A percentile compares a stretch with the other conserved stretches of the same genome.
phyloP scores from a whole-genome alignment of 2,113 vertebrate genomes.

The Marcusenius ussheri region DNA sequence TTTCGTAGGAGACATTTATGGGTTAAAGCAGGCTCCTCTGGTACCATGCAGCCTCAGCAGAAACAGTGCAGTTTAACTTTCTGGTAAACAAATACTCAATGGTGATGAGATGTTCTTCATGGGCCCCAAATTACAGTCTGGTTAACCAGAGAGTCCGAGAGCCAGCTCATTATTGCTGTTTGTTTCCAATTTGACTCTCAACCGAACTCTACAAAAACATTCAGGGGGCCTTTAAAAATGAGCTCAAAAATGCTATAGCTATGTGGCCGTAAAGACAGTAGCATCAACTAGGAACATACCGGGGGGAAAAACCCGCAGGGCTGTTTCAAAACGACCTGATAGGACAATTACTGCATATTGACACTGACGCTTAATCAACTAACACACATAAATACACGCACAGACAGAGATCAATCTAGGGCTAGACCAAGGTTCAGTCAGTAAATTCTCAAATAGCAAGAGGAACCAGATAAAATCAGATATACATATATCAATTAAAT shows the following conservation, averaged over 20 bases:
- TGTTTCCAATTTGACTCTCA: slow-evolving; percentile 54
- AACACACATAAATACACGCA: not conserved
- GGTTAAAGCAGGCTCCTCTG: slow-evolving; percentile 22
- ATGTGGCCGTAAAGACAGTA: not conserved
- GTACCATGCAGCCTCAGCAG: slow-evolving; percentile 54
- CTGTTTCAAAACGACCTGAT: not conserved
- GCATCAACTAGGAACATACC: not conserved
- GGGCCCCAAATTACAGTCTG: slow-evolving; percentile 59
- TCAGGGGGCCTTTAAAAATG: slow-evolving; percentile 33
- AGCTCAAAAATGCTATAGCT: slow-evolving; percentile 13
- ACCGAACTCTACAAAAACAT: slow-evolving; percentile 47
- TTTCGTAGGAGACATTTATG: not conserved
- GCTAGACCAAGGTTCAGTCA: not conserved
- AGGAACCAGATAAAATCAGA: too few relatives aligned
- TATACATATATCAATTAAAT: not conserved
- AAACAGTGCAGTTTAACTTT: slow-evolving; percentile 54
- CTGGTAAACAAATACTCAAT: slow-evolving; percentile 56
- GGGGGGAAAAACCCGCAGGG: not conserved
- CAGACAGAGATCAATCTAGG: too few relatives aligned
- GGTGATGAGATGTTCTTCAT: slow-evolving; percentile 49
- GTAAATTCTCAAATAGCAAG: too few relatives aligned
- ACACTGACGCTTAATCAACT: not conserved
- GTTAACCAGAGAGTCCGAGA: slow-evolving; percentile 53
- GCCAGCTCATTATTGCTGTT: slow-evolving; percentile 58
- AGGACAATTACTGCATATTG: not conserved